Percentiles rank a stretch among this genome's conserved stretches.
Conservation (phyloP, 53 echinoderm and acorn worm species). For the Temnopleurus reevesii region DNA sequence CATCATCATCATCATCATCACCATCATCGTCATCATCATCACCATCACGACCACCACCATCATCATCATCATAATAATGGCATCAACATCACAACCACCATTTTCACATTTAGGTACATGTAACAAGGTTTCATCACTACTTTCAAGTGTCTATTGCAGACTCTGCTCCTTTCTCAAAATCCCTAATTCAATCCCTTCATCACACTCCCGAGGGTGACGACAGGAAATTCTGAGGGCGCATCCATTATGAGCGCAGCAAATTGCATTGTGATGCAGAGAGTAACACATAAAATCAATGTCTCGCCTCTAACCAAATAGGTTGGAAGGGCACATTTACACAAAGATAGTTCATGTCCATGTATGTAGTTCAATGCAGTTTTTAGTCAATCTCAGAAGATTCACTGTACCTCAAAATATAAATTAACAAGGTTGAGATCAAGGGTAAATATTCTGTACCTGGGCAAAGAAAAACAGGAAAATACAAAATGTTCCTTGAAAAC, state of each 20-base stretch:
- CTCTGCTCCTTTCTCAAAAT: neutral
- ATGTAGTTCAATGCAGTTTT: too few species aligned
- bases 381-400: too few species aligned
- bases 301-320: neutral
- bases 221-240: neutral
- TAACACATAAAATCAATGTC: neutral
- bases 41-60: neutral
- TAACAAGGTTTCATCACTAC: neutral
- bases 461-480: too few species aligned
- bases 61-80: neutral
- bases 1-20: neutral
- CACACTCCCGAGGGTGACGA: neutral
- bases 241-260: neutral
- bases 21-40: neutral
- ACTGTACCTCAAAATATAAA: too few species aligned
- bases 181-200: neutral
- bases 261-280: slow-evolving; percentile 11
- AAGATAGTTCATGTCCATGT: too few species aligned
- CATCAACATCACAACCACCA: neutral
- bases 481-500: too few species aligned
- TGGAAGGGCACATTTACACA: neutral
- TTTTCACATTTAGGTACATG: too few species aligned
- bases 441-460: too few species aligned
- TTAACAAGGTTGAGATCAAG: too few species aligned
- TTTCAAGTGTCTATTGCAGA: neutral